Evolutionary conservation across 2,888 invertebrate species (phyloP).

Genomic region (Agrenia bidenticulata): DNA sequence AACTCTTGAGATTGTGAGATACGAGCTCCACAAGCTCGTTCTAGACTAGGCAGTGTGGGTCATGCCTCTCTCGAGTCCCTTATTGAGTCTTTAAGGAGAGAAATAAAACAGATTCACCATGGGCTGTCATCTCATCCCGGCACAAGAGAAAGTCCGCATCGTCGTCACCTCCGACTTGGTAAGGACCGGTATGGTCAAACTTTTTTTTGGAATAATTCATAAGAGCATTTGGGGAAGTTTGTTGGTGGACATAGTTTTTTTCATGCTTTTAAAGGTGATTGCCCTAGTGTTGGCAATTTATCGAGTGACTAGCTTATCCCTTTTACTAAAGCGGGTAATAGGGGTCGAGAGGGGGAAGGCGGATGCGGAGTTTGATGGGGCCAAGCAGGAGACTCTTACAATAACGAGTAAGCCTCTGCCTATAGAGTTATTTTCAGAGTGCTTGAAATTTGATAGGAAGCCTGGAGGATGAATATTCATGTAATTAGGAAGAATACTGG

Average conservation of each 20-base stretch:
- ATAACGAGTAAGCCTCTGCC: slow-evolving; percentile 12
- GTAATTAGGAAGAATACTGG: no score
- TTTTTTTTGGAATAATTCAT: no score
- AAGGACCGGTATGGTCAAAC: not conserved
- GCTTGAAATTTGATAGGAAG: not conserved
- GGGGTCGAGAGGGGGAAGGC: not conserved
- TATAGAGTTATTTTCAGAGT: not conserved
- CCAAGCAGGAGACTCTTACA: not conserved
- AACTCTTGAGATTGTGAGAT: no score
- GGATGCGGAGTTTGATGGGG: not conserved
- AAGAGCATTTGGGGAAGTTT: no score
- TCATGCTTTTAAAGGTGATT: not conserved
- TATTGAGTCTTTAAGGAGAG: no score
- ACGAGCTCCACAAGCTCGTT: no score
- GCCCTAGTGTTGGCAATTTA: slow-evolving; percentile 14
- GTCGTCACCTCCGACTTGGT: not conserved
- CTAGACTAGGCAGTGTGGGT: no score
- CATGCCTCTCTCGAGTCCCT: no score
- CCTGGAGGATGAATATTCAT: not conserved
- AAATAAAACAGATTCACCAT: no score
- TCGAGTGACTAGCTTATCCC: slow-evolving; percentile 2
- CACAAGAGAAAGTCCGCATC: not conserved
- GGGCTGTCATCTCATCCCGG: not conserved
- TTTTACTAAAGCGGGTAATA: slow-evolving; percentile 5
- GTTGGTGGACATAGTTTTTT: no score